Base-by-base conservation (phyloP, 2,113 vertebrate genomes). In the Nerophis ophidion region DNA sequence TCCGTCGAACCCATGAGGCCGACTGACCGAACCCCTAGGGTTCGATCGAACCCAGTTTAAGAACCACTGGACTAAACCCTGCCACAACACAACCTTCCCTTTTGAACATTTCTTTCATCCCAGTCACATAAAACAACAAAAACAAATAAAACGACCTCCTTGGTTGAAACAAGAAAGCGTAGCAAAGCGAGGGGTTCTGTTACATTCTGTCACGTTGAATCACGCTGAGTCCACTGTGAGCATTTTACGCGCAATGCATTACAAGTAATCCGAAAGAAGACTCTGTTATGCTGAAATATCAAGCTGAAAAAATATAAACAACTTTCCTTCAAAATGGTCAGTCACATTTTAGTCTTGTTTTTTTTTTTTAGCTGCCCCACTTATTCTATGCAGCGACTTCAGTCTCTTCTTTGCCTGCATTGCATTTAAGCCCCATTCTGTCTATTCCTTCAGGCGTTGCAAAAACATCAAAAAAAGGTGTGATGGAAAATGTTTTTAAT, bases 391-490 rank as follows among this genome's bases (percentile, higher is more conserved):
- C 33, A 59, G 66, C 63, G 50, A 49, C 64, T 79, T 33, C 58
- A 53, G 42, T 17, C 54, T 68, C 69, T 45, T 73, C 55, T 57
- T 59, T 70, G 62, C 67, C 60, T 60, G 48, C 56, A 63, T 71
- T 72, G 71, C 66, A 72, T 55, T 44, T 66, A 57, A 65, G 61
- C 16, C 46, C 48, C 52, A 57, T 71, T 79, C 57, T 74, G 34
- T 51, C 68, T 66, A 55, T 76, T 69, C 81, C 83, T 59, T 12
- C 48, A 78, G 82, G 77, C 61, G 60, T 38, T 48, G 60, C 50
- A 59, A 58, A 67, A 76, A 84, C 77, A 80, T 85, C 79, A 42
- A 83, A 81, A 83, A 81, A 85, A 82, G 72, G 70, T 82, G 48
- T 77, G 60, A 69, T 75, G 52, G 66, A 75, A 76, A 77, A 81